Evolutionary conservation across 2,797 vertebrate genomes (phyloP), one percentile per base, ranked within the genome.

Genomic region (Oophaga sylvatica): DNA sequence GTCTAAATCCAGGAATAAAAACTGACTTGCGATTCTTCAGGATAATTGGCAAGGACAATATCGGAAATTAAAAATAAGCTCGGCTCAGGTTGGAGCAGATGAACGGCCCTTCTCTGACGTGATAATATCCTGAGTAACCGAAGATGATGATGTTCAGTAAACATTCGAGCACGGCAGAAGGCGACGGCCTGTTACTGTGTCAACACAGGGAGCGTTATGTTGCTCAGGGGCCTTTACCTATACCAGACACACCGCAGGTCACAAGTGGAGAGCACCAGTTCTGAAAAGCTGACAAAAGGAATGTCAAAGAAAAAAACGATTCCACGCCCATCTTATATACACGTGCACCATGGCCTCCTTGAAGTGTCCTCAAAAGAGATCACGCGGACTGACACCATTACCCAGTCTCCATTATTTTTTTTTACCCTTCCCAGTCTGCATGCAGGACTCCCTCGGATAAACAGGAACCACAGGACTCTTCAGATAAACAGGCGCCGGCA

Each of bases 81-180:
- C 3, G 68, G 48, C 29, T 41, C 19, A 60, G 53, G 59, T 35
- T 73, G 13, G 29, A 26, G 53, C 4, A 3, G 19, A 17, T 68
- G 22, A 68, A 6, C n/a, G 19, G 26, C 31, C 67, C 68, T 16
- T 73, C 82, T 20, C 20, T 19, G 5, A 3, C 8, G 35, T 26
- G 70, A 3, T 19, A 22, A 59, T 75, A 56, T 41, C 35, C 53
- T 17, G 20, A 73, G 29, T 41, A 31, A 45, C 20, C 70, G 4
- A 26, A 26, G 26, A 13, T 31, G 57, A 41, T 26, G 31, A 73
- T 19, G 68, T 62, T 84, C 63, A 62, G 82, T 71, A 84, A 84
- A 84, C 57, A 84, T 26, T 45, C 10, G 19, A n/a, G 56, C 29
- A 48, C 63, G 59, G 63, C 31, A 63, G 68, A 17, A 73, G 68